phyloP scores from a whole-genome alignment of 1,140 invertebrate genomes.

The Daktulosphaira vitifoliae region DNA sequence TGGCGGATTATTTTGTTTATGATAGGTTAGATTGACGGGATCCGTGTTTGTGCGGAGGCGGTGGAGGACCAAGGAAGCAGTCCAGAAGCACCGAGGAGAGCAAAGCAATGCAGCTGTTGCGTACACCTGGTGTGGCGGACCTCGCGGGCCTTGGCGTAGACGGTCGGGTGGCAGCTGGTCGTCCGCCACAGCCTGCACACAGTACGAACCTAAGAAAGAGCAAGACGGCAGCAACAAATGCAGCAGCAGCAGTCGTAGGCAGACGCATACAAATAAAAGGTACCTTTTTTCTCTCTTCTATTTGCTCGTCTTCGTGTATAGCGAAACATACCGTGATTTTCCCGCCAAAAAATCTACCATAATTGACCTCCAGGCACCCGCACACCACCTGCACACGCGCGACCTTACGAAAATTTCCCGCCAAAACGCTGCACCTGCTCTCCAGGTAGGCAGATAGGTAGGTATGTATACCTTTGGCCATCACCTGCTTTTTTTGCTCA shows the following conservation, averaged over 20 bases:
- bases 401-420: constrained; percentile 20
- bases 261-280: constrained; percentile 3
- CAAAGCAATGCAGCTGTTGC: constrained; percentile 20
- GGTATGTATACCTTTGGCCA: constrained; percentile 4
- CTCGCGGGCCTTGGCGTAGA: neutral
- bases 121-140: constrained; percentile 13
- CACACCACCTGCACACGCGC: constrained; percentile 31
- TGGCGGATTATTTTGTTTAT: neutral
- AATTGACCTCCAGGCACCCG: constrained; percentile 25
- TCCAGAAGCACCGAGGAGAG: constrained; percentile 9
- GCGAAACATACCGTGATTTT: constrained; percentile 9
- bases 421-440: constrained; percentile 29
- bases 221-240: no score
- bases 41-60: neutral
- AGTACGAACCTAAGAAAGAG: neutral
- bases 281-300: neutral
- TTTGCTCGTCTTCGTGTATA: neutral
- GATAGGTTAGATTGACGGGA: constrained; percentile 12
- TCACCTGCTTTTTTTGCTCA: constrained; percentile 21
- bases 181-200: neutral
- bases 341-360: constrained; percentile 7
- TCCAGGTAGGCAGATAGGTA: no score
- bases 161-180: constrained; percentile 21
- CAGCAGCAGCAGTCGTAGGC: neutral
- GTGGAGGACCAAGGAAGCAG: constrained; percentile 15